Evolutionary conservation across 2,113 vertebrate species (phyloP).

Genomic region (Odocoileus virginianus): DNA sequence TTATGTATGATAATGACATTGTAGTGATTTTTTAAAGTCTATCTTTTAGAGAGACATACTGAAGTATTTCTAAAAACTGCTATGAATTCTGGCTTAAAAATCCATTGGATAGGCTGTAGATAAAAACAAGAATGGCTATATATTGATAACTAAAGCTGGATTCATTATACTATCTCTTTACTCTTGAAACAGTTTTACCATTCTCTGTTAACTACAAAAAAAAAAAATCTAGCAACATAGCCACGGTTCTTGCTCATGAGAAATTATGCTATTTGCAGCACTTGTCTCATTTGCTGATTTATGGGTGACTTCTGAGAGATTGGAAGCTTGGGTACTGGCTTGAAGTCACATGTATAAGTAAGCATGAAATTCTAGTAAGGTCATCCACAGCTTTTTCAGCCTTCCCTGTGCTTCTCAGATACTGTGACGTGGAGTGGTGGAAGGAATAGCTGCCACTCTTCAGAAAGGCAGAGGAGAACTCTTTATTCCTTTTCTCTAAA

Average conservation of each 20-base stretch:
- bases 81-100: neutral
- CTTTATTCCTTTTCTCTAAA: neutral
- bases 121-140: neutral
- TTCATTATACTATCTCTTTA: neutral
- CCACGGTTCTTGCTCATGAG: constrained; percentile 18
- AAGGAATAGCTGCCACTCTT: neutral
- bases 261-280: constrained; percentile 36
- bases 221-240: neutral
- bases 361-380: constrained; percentile 54
- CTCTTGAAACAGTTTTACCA: neutral
- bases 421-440: neutral
- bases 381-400: neutral
- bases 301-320: constrained; percentile 34
- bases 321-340: constrained; percentile 15
- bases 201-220: neutral
- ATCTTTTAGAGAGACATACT: neutral
- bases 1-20: neutral
- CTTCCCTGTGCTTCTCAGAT: neutral
- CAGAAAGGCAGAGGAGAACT: neutral
- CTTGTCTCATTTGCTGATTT: constrained; percentile 42
- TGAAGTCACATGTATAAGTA: neutral
- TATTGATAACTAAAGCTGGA: neutral
- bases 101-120: neutral
- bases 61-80: neutral
- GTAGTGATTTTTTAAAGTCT: neutral